Evolutionary conservation across 2,888 invertebrate species (phyloP).

Genomic region (Oscheius myriophilus): DNA sequence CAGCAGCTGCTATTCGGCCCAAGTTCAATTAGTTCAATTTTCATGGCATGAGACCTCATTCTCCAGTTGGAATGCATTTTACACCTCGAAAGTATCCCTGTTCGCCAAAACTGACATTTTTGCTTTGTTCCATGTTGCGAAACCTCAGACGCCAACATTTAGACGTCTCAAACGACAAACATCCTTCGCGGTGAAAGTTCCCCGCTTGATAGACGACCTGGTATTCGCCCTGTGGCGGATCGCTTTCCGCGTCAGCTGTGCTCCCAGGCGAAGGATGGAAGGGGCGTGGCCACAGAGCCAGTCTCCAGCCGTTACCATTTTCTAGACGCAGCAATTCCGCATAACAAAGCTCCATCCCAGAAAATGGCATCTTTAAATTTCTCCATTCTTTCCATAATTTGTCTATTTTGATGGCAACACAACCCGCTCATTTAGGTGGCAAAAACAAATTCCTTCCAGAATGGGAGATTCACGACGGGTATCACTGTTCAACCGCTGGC

Average conservation of each 20-base stretch:
- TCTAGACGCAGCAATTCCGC: neutral
- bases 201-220: conserved; percentile 19
- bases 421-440: neutral
- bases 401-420: neutral
- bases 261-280: conserved; percentile 6
- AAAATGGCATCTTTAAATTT: neutral
- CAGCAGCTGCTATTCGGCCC: too few species aligned
- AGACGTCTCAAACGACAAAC: too few species aligned
- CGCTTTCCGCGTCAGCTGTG: conserved; percentile 29
- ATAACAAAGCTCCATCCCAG: neutral
- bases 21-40: too few species aligned
- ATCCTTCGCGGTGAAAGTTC: neutral
- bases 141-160: too few species aligned
- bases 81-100: too few species aligned
- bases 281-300: conserved; percentile 15
- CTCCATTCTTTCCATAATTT: neutral
- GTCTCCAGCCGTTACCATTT: conserved; percentile 18
- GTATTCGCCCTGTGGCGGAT: conserved; percentile 5
- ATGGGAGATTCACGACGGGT: conserved; percentile 60
- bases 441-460: neutral
- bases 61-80: too few species aligned
- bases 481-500: conserved; percentile 68
- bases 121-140: too few species aligned
- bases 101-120: too few species aligned
- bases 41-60: too few species aligned